Evolutionary conservation across 2,113 vertebrate species (phyloP).

Genomic region (Chaetodon trifascialis): DNA sequence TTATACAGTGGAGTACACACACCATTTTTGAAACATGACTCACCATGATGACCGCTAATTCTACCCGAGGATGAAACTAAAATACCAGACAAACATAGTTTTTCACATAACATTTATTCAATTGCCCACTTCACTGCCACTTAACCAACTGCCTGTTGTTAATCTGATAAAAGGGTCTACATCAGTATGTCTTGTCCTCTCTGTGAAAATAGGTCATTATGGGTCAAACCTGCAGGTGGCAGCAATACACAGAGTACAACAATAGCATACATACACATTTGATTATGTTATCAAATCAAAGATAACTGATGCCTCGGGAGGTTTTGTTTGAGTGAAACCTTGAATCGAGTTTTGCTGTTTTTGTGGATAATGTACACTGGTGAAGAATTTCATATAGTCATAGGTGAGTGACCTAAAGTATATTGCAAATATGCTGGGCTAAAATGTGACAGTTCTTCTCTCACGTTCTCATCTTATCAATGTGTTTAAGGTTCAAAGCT

Average conservation of each 20-base stretch:
- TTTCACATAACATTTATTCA: slow-evolving; percentile 33
- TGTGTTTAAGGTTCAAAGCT: neutral
- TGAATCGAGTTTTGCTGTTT: neutral
- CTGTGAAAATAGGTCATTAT: neutral
- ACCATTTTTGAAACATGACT: slow-evolving; percentile 52
- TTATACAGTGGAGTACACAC: slow-evolving; percentile 20
- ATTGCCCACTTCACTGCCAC: slow-evolving; percentile 14
- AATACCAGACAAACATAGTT: slow-evolving; percentile 20
- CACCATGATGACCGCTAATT: slow-evolving; percentile 31
- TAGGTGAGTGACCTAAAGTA: neutral
- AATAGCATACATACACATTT: neutral
- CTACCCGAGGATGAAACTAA: slow-evolving; percentile 8
- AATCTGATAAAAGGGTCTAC: neutral
- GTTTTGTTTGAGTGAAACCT: neutral
- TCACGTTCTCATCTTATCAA: neutral
- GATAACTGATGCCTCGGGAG: neutral
- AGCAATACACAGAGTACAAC: neutral
- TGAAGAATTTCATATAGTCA: neutral
- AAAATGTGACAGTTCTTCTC: neutral
- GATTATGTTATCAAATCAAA: neutral
- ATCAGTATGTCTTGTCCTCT: neutral
- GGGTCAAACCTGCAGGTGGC: slow-evolving; percentile 1
- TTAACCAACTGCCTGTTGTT: slow-evolving; percentile 14
- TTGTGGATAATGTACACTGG: neutral
- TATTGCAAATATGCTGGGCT: neutral